A percentile compares a stretch with the other conserved stretches of the same genome.
Evolutionary conservation across 2,888 invertebrate genomes (phyloP).

Genomic region (Nomada hirtipes): DNA sequence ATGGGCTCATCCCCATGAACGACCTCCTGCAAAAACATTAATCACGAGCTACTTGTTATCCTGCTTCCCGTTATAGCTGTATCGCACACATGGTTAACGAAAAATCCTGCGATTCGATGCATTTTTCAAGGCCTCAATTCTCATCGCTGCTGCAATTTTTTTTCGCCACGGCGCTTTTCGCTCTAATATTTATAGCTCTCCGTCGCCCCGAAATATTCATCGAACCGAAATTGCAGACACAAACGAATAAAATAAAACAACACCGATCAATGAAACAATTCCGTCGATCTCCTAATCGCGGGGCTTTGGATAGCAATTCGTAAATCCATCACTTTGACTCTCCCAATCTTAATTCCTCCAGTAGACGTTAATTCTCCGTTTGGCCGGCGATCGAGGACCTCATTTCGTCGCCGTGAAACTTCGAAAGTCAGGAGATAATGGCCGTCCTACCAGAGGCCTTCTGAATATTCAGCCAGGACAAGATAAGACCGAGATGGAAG

Average conservation of each 20-base stretch:
- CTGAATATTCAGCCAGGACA: conserved; percentile 28
- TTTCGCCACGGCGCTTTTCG: background rate
- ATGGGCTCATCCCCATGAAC: conserved; percentile 75
- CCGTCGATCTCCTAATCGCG: background rate
- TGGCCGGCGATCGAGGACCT: background rate
- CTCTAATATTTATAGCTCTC: conserved; percentile 18
- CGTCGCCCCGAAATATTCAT: background rate
- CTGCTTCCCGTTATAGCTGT: conserved; percentile 33
- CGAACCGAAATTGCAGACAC: no score
- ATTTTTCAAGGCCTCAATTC: conserved; percentile 4
- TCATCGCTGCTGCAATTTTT: background rate
- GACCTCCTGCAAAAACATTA: conserved; percentile 78
- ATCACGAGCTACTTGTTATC: conserved; percentile 77
- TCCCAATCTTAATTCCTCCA: background rate
- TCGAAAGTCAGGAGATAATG: conserved; percentile 31
- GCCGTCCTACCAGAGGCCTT: background rate
- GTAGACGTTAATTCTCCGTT: conserved; percentile 2
- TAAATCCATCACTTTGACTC: conserved; percentile 8
- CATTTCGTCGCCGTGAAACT: conserved; percentile 16
- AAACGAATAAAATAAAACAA: no score
- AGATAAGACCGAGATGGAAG: conserved; percentile 51
- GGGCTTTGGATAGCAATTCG: background rate
- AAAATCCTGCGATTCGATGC: conserved; percentile 24
- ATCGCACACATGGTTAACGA: conserved; percentile 35
- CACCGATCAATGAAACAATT: no score